Evolutionary conservation across 2,113 vertebrate genomes (phyloP).

Genomic region (Takifugu bimaculatus): DNA sequence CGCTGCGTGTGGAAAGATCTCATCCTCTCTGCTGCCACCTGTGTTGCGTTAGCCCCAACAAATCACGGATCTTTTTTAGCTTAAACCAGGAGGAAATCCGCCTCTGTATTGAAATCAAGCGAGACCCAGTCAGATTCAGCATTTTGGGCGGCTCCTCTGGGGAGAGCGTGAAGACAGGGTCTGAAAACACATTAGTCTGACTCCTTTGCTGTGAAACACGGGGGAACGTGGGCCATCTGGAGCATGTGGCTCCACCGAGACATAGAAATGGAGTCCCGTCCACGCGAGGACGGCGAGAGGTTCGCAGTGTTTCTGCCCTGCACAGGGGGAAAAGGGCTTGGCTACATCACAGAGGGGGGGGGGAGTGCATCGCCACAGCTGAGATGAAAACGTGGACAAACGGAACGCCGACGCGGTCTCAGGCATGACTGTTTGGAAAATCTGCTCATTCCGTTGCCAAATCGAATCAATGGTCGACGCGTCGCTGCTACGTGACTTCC

Average conservation of each 20-base stretch:
- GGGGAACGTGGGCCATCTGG: slow-evolving; percentile 36
- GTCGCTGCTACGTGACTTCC: slow-evolving; percentile 21
- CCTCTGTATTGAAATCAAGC: slow-evolving; percentile 46
- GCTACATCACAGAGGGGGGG: slow-evolving; percentile 4
- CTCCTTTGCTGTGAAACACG: slow-evolving; percentile 24
- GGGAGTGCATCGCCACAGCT: slow-evolving; percentile 13
- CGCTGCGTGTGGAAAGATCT: slow-evolving; percentile 49
- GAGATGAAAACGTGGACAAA: slow-evolving; percentile 27
- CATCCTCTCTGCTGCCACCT: slow-evolving; percentile 55
- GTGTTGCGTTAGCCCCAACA: slow-evolving; percentile 46
- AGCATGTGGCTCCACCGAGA: slow-evolving; percentile 37
- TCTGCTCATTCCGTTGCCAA: slow-evolving; percentile 29
- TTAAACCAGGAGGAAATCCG: slow-evolving; percentile 14
- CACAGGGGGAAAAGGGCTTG: neutral
- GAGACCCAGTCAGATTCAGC: slow-evolving; percentile 41
- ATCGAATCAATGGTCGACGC: slow-evolving; percentile 42
- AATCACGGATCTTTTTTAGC: slow-evolving; percentile 56
- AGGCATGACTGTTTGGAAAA: slow-evolving; percentile 14
- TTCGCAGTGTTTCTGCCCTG: too few species aligned
- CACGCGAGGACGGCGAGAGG: too few species aligned
- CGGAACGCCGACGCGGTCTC: slow-evolving; percentile 4
- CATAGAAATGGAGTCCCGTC: neutral
- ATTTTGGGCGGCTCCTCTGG: slow-evolving; percentile 35
- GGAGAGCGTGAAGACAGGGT: slow-evolving; percentile 33
- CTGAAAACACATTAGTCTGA: slow-evolving; percentile 44